Percentiles rank a stretch among this genome's conserved stretches.
Conservation (phyloP, 2,113 vertebrate genomes). For the Orientallactaga bullata region DNA sequence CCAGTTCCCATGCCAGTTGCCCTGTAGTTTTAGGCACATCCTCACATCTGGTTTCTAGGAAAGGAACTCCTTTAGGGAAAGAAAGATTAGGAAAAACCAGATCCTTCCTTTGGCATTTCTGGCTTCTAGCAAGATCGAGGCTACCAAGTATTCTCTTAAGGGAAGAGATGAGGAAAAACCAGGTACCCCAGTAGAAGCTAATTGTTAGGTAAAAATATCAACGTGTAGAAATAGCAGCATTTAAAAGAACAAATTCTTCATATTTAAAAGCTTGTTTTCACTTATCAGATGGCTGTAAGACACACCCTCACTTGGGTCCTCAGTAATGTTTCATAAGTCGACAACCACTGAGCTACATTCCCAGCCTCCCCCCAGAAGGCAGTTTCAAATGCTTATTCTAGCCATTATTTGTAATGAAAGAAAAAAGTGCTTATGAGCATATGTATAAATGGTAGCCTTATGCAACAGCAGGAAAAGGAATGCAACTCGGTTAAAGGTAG, state of each 20-base stretch:
- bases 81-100: no score
- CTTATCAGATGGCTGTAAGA: background rate
- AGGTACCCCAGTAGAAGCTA: background rate
- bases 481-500: background rate
- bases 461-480: background rate
- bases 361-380: background rate
- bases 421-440: background rate
- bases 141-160: no score
- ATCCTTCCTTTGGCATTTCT: no score
- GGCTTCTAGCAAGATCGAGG: no score
- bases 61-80: no score
- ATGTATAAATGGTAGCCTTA: background rate
- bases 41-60: no score
- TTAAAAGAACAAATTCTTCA: conserved; percentile 36
- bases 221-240: conserved; percentile 5
- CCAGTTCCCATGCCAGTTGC: no score
- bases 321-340: background rate
- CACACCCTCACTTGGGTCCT: background rate
- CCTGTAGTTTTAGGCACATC: no score
- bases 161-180: no score
- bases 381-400: background rate
- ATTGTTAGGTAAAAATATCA: background rate
- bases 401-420: background rate
- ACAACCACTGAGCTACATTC: background rate
- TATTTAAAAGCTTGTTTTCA: conserved; percentile 30